Percentiles rank a stretch among this genome's conserved stretches.
These are phyloP conservation scores for Mycalesis mineus DNA, from an alignment of 2,888 invertebrate genomes.

Conservation along the genomic window DNA sequence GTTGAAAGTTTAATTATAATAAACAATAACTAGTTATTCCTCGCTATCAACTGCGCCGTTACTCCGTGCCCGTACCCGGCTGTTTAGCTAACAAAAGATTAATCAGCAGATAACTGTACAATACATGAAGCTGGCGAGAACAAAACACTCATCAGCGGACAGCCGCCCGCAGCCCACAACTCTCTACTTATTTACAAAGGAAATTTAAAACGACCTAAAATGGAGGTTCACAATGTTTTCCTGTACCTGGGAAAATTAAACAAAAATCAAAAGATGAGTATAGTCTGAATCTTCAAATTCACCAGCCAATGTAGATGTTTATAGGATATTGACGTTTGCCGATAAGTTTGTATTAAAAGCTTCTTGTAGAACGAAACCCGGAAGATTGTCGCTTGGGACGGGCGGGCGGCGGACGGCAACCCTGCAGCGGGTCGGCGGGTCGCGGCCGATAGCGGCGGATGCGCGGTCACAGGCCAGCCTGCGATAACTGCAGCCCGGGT, in stretches of 20 bases:
- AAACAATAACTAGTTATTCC: no score
- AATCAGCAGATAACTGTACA: not conserved
- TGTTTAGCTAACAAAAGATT: not conserved
- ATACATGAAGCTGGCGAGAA: not conserved
- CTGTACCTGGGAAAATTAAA: no score
- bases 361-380: not conserved
- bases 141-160: not conserved
- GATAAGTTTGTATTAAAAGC: no score
- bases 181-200: no score
- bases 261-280: no score
- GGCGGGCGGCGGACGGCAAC: not conserved
- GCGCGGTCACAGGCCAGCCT: not conserved
- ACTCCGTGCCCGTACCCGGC: not conserved
- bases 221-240: no score
- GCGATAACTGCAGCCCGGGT: conserved; percentile 1
- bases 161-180: not conserved
- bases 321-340: no score
- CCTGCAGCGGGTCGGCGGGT: not conserved
- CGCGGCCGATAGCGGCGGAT: not conserved
- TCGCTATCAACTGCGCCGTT: not conserved
- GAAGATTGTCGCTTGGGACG: not conserved
- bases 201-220: no score
- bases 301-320: no score
- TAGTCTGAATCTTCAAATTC: no score
- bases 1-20: no score